Conservation (phyloP, 2,797 vertebrate genomes). For the Lemur catta region DNA sequence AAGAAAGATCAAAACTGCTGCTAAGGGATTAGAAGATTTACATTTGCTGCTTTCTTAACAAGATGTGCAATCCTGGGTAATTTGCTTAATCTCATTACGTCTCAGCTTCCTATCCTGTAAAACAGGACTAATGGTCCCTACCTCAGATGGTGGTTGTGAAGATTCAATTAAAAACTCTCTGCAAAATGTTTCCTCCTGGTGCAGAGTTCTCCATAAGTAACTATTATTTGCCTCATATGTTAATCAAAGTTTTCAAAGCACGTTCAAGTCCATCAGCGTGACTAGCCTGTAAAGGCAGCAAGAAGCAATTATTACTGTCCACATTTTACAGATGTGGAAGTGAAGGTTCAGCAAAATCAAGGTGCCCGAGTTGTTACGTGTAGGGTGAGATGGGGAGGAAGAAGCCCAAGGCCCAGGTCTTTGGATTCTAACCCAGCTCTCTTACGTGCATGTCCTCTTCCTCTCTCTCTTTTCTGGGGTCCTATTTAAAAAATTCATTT, state of each 20-base stretch:
- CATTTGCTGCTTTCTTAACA: not conserved
- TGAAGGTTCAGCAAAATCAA: not conserved
- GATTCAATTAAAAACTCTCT: not conserved
- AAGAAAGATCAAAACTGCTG: not conserved
- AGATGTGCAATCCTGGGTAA: not conserved
- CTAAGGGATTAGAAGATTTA: not conserved
- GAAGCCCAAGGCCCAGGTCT: not conserved
- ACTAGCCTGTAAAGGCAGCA: not conserved
- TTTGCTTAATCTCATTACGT: not conserved
- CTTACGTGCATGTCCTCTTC: not conserved
- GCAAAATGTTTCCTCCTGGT: not conserved
- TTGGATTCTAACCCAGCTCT: fast-evolving
- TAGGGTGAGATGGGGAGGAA: fast-evolving
- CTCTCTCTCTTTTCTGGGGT: not conserved
- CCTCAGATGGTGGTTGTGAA: fast-evolving
- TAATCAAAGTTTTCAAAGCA: not conserved
- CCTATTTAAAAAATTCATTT: not conserved
- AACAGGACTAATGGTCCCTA: not conserved
- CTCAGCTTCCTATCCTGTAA: not conserved
- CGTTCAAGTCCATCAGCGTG: not conserved
- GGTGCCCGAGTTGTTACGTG: fast-evolving
- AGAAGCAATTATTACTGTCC: not conserved
- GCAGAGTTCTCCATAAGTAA: too few relatives aligned
- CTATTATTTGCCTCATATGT: not conserved
- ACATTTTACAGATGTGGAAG: not conserved